Conservation (phyloP, 2,888 invertebrate species). For the Drosophila sordidula region DNA sequence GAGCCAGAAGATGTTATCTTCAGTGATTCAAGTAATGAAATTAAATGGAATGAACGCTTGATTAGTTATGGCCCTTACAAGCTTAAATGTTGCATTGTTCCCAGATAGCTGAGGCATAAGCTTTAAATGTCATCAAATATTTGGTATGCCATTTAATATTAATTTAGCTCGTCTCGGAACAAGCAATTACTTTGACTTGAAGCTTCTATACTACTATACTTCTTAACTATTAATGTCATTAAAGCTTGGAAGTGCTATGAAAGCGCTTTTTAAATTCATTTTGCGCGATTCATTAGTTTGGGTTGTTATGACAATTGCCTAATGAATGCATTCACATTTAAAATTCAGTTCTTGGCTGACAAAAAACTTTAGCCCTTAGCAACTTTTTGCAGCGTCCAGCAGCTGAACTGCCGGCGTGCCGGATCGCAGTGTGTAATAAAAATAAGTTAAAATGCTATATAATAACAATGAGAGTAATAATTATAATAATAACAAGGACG, state of each 20-base stretch:
- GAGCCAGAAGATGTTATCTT: not conserved
- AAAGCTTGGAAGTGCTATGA: not conserved
- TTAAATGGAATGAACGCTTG: constrained; percentile 1
- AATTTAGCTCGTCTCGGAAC: no score
- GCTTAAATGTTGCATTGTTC: not conserved
- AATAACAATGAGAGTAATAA: constrained; percentile 70
- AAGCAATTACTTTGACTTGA: no score
- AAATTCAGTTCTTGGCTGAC: constrained; percentile 8
- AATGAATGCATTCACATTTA: constrained; percentile 26
- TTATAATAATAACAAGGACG: constrained; percentile 33
- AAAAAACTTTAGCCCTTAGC: constrained; percentile 27
- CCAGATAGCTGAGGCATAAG: not conserved
- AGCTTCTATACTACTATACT: no score
- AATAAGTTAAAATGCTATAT: constrained; percentile 62
- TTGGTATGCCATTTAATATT: not conserved
- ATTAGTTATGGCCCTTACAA: not conserved
- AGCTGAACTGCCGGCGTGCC: constrained; percentile 1
- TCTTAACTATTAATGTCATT: no score
- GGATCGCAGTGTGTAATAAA: constrained; percentile 50
- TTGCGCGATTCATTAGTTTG: constrained; percentile 5
- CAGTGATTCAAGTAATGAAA: constrained; percentile 1
- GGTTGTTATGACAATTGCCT: not conserved
- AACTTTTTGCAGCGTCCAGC: constrained; percentile 12
- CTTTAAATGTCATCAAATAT: not conserved
- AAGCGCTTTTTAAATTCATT: constrained; percentile 5